phyloP scores from a whole-genome alignment of 2,888 invertebrate species.

The Coelinius sp. region DNA sequence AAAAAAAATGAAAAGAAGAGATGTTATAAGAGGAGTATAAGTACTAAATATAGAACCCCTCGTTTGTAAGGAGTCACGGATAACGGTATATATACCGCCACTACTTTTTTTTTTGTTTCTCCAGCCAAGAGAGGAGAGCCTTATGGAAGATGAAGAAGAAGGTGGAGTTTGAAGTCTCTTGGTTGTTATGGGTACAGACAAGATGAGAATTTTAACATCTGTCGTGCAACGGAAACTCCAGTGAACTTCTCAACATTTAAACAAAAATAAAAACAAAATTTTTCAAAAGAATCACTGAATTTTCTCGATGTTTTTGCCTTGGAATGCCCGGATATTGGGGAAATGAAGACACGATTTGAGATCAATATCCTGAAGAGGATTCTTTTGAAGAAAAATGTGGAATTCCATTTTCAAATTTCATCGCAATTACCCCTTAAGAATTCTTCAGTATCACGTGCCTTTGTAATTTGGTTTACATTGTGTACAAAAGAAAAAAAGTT shows the following conservation, averaged over 20 bases:
- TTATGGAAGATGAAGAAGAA: slow-evolving; percentile 20
- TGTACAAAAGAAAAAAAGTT: neutral
- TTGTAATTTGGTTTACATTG: no score
- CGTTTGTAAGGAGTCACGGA: slow-evolving; percentile 29
- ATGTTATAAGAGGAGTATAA: slow-evolving; percentile 14
- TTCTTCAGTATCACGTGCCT: neutral
- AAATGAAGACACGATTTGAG: no score
- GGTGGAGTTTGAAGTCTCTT: slow-evolving; percentile 24
- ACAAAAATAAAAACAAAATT: slow-evolving; percentile 14
- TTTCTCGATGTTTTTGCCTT: no score
- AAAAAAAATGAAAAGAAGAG: neutral
- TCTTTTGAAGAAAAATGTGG: slow-evolving; percentile 12
- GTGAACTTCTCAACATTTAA: slow-evolving; percentile 37
- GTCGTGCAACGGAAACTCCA: slow-evolving; percentile 35
- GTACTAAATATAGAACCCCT: slow-evolving; percentile 35
- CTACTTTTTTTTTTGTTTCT: neutral
- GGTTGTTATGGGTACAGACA: slow-evolving; percentile 18
- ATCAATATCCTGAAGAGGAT: no score
- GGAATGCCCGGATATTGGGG: no score
- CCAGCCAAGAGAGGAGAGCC: neutral
- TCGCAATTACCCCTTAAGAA: no score
- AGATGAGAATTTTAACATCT: slow-evolving; percentile 29
- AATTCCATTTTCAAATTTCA: no score
- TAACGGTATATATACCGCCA: slow-evolving; percentile 26
- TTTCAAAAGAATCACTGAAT: no score